A percentile compares a stretch with the other conserved stretches of the same genome.
Evolutionary conservation across 2,888 invertebrate genomes (phyloP).

Genomic region (Theodoxus fluviatilis): DNA sequence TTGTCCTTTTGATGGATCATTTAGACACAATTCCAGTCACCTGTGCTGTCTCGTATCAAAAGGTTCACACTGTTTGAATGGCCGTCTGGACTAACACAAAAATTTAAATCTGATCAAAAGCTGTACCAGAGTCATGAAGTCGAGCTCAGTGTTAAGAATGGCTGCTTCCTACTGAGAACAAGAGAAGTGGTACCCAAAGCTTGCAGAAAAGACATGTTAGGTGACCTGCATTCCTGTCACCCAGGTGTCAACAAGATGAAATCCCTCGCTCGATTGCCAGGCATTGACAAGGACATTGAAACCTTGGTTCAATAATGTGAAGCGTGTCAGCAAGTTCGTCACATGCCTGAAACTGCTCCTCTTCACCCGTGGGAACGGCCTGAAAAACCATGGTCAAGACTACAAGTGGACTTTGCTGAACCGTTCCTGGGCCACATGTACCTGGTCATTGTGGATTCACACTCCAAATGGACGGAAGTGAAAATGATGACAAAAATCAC

Average conservation of each 20-base stretch:
- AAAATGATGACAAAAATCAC: neutral
- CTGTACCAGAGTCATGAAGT: slow-evolving; percentile 12
- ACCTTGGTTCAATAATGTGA: slow-evolving; percentile 25
- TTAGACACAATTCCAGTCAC: neutral
- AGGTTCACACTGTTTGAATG: neutral
- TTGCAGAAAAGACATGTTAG: slow-evolving; percentile 24
- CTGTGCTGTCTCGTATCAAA: slow-evolving; percentile 6
- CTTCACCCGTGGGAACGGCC: slow-evolving; percentile 44
- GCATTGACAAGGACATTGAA: slow-evolving; percentile 34
- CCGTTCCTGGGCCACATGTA: slow-evolving; percentile 41
- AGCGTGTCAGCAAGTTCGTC: slow-evolving; percentile 33
- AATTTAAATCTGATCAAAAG: slow-evolving; percentile 14
- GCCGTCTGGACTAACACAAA: neutral
- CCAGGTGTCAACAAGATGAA: slow-evolving; percentile 39
- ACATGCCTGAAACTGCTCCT: slow-evolving; percentile 35
- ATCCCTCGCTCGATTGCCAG: slow-evolving; percentile 34
- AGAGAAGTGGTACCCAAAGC: slow-evolving; percentile 28
- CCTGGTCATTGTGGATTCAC: slow-evolving; percentile 39
- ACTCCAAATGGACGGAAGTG: slow-evolving; percentile 41
- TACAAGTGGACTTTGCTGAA: slow-evolving; percentile 49
- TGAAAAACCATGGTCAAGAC: slow-evolving; percentile 39
- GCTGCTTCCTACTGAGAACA: slow-evolving; percentile 32
- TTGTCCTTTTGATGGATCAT: slow-evolving; percentile 4
- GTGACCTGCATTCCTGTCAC: slow-evolving; percentile 36
- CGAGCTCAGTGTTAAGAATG: slow-evolving; percentile 26